Evolutionary conservation across 2,797 vertebrate genomes (phyloP).

Genomic region (Coregonus ussuriensis): DNA sequence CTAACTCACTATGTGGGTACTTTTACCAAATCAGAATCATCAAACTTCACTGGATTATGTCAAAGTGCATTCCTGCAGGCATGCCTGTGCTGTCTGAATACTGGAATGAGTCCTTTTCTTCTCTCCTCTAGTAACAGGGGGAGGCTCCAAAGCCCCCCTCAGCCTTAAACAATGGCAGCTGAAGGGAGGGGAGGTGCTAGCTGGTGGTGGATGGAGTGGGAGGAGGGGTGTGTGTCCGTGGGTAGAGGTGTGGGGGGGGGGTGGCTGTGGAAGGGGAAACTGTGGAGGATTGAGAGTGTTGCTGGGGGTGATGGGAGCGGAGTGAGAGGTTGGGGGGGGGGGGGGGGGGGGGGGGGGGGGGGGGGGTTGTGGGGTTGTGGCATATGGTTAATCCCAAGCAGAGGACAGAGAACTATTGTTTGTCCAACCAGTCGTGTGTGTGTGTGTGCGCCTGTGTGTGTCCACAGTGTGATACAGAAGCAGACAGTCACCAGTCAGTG

Average conservation of each 20-base stretch:
- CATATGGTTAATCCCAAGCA: conserved; percentile 70
- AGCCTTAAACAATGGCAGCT: conserved; percentile 61
- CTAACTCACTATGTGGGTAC: too few relatives aligned
- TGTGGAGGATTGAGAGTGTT: conserved; percentile 66
- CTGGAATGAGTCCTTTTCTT: neutral
- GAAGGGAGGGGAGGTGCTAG: conserved; percentile 43
- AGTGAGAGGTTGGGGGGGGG: too few relatives aligned
- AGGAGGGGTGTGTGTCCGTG: neutral
- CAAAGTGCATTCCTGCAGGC: neutral
- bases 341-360: too few relatives aligned
- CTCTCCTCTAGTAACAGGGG: neutral
- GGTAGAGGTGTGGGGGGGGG: conserved; percentile 7
- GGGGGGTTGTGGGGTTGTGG: conserved; percentile 51
- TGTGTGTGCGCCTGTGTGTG: conserved; percentile 36
- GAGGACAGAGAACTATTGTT: conserved; percentile 75
- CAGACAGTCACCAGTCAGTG: conserved; percentile 25
- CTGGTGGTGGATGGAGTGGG: conserved; percentile 28
- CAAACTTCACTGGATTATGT: neutral
- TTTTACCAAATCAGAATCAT: too few relatives aligned
- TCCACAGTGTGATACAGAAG: conserved; percentile 17
- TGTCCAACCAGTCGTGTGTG: conserved; percentile 49
- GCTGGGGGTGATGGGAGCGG: conserved; percentile 44
- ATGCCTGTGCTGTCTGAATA: neutral
- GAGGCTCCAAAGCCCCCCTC: conserved; percentile 23
- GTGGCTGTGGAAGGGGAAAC: conserved; percentile 26